A percentile compares a stretch with the other conserved stretches of the same genome.
These are phyloP conservation scores for Cydia pomonella DNA, from an alignment of 1,140 invertebrate genomes.

Conservation along the genomic window DNA sequence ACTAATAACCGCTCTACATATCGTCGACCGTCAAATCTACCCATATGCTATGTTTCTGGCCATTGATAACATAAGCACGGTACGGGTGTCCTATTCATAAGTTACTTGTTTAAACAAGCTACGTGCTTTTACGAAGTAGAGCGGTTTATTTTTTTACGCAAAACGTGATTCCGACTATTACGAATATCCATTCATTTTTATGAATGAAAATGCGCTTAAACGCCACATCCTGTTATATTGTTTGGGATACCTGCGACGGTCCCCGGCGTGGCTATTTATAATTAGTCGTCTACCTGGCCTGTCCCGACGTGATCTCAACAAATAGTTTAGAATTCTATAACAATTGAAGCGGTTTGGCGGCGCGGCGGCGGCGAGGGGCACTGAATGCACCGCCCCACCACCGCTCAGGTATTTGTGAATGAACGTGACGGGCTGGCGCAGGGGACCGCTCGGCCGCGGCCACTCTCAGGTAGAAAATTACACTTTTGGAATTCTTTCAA, in stretches of 20 bases:
- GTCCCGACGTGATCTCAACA: constrained; percentile 59
- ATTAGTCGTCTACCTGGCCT: constrained; percentile 68
- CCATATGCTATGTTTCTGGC: background rate
- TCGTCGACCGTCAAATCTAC: background rate
- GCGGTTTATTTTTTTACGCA: constrained; percentile 11
- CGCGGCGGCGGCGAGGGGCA: constrained; percentile 45
- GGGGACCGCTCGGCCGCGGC: constrained; percentile 62
- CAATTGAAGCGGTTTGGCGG: constrained; percentile 59
- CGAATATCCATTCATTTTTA: constrained; percentile 46
- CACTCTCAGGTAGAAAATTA: constrained; percentile 78
- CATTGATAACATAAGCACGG: constrained; percentile 1
- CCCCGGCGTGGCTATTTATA: constrained; percentile 60
- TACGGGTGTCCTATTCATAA: constrained; percentile 1
- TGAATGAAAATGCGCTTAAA: constrained; percentile 66
- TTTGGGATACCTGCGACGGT: constrained; percentile 57
- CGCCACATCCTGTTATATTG: constrained; percentile 69
- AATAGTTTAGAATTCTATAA: constrained; percentile 66
- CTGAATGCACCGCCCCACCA: constrained; percentile 56
- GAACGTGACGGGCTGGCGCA: constrained; percentile 70
- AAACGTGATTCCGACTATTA: constrained; percentile 34
- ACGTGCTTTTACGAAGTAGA: constrained; percentile 18
- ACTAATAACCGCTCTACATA: constrained; percentile 9
- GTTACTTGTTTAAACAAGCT: constrained; percentile 6
- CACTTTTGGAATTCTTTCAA: constrained; percentile 78
- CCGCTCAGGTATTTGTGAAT: constrained; percentile 77